These are phyloP conservation scores for Pteruthius melanotis DNA, from an alignment of 2,113 vertebrate genomes.

Conservation along the genomic window DNA sequence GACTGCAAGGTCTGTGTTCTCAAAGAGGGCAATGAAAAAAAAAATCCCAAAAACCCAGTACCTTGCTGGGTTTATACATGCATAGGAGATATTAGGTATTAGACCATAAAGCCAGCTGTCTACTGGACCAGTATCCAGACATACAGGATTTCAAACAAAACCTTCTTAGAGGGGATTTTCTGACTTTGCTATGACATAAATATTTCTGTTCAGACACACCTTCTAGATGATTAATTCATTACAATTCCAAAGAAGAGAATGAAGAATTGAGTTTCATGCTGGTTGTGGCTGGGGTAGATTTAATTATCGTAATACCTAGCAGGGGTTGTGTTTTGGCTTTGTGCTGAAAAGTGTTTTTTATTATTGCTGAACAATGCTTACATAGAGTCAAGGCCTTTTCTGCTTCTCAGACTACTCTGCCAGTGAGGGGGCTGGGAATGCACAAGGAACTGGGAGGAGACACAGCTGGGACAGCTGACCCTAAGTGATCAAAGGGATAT, in stretches of 20 bases:
- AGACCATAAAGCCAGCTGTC: background rate
- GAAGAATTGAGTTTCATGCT: background rate
- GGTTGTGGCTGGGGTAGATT: background rate
- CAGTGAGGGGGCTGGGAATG: background rate
- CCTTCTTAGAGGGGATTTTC: background rate
- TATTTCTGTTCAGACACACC: background rate
- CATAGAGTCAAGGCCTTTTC: background rate
- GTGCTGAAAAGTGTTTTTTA: background rate
- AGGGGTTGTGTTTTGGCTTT: background rate
- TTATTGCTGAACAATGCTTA: background rate
- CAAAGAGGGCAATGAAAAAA: background rate
- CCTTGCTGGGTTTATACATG: background rate
- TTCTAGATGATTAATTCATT: background rate
- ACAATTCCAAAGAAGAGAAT: background rate
- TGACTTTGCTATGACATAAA: background rate
- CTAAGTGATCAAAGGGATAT: background rate
- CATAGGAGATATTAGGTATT: background rate
- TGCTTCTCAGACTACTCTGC: background rate
- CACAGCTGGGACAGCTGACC: background rate
- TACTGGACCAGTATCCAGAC: background rate
- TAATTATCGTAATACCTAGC: background rate
- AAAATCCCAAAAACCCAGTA: accelerated
- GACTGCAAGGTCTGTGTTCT: background rate
- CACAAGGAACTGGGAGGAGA: background rate
- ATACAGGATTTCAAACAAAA: background rate